Conservation (phyloP, 2,888 invertebrate species). For the Pasiphila rectangulata region DNA sequence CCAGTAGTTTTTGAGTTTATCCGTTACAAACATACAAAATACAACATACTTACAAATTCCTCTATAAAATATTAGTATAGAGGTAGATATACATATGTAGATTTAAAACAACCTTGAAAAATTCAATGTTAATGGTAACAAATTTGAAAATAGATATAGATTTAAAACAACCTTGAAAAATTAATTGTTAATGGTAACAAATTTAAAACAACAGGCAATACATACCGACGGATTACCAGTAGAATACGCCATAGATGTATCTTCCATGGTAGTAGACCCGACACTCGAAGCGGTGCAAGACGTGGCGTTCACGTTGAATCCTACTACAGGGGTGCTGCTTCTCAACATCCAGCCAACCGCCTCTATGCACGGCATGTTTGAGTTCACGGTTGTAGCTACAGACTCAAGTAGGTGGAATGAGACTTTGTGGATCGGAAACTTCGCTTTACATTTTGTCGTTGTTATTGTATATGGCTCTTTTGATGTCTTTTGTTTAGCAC, state of each 20-base stretch:
- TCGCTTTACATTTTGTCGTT: not conserved
- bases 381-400: conserved; percentile 75
- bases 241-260: conserved; percentile 59
- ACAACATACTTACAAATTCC: too few species aligned
- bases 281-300: conserved; percentile 59
- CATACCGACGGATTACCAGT: conserved; percentile 76
- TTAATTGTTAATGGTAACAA: not conserved
- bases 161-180: too few species aligned
- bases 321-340: conserved; percentile 64
- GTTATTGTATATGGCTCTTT: not conserved
- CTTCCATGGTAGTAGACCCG: conserved; percentile 63
- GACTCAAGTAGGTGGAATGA: conserved; percentile 65
- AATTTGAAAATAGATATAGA: too few species aligned
- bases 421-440: not conserved
- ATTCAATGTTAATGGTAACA: too few species aligned
- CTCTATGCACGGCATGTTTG: conserved; percentile 82
- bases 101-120: too few species aligned
- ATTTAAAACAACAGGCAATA: conserved; percentile 68
- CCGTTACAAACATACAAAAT: too few species aligned
- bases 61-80: too few species aligned
- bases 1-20: too few species aligned
- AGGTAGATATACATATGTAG: too few species aligned
- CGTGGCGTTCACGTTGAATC: conserved; percentile 64
- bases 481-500: too few species aligned
- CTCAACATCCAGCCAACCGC: conserved; percentile 75